phyloP scores from a whole-genome alignment of 1,140 invertebrate genomes.

The Cotesia typhae region DNA sequence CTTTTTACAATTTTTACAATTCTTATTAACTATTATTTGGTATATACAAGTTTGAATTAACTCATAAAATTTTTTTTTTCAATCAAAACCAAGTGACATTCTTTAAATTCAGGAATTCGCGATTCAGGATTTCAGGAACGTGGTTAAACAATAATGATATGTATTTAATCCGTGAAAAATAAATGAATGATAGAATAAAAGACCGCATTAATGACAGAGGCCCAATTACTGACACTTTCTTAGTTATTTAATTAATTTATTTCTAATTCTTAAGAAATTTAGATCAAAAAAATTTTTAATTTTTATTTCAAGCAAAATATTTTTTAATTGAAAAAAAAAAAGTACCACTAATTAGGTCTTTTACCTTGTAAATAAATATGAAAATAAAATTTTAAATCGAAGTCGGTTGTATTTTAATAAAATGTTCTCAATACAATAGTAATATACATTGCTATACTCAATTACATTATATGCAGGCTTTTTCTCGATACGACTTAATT shows the following conservation, averaged over 20 bases:
- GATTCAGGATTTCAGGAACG: constrained; percentile 30
- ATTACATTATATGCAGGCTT: constrained; percentile 39
- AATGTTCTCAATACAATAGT: constrained; percentile 38
- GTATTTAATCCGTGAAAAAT: background rate
- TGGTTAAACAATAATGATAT: constrained; percentile 8
- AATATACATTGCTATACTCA: constrained; percentile 40
- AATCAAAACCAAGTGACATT: background rate
- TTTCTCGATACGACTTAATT: constrained; percentile 23
- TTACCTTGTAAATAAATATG: background rate
- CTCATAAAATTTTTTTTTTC: background rate
- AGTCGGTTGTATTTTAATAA: constrained; percentile 39
- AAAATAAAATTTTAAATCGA: constrained; percentile 30
- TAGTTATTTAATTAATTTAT: too few relatives aligned
- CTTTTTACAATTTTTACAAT: too few relatives aligned
- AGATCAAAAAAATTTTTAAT: too few relatives aligned
- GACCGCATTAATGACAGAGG: too few relatives aligned
- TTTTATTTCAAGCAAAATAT: too few relatives aligned
- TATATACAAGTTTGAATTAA: background rate
- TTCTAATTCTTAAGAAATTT: too few relatives aligned
- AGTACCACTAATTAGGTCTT: too few relatives aligned
- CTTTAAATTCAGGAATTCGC: constrained; percentile 18
- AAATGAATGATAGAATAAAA: background rate
- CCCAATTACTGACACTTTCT: background rate
- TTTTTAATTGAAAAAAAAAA: too few relatives aligned
- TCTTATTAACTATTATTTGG: too few relatives aligned